phyloP scores from a whole-genome alignment of 2,888 invertebrate genomes.

The Aethes cnicana region DNA sequence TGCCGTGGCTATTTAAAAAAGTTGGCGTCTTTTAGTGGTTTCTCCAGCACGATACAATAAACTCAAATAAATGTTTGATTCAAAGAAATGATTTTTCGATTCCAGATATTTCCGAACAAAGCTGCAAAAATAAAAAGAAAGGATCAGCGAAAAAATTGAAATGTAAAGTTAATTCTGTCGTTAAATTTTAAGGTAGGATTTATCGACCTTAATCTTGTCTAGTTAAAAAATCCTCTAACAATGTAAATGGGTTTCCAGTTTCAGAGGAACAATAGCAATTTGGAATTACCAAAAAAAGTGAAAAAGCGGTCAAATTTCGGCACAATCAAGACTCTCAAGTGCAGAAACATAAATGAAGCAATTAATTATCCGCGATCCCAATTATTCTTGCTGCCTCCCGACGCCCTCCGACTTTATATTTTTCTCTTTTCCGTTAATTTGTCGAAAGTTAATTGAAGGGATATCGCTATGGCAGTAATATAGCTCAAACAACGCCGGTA shows the following conservation, averaged over 20 bases:
- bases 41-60: conserved; percentile 2
- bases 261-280: conserved; percentile 71
- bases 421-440: conserved; percentile 67
- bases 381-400: conserved; percentile 64
- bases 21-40: too few species aligned
- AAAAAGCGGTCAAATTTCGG: conserved; percentile 55
- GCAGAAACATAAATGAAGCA: conserved; percentile 82
- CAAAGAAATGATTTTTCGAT: neutral
- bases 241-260: conserved; percentile 39
- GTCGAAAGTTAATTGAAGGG: conserved; percentile 72
- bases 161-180: conserved; percentile 20
- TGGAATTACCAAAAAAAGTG: conserved; percentile 64
- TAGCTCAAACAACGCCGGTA: conserved; percentile 15
- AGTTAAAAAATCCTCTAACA: conserved; percentile 21
- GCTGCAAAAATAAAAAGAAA: conserved; percentile 16
- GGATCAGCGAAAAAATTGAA: conserved; percentile 17
- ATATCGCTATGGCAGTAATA: conserved; percentile 51
- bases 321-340: conserved; percentile 78
- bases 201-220: conserved; percentile 27
- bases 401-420: conserved; percentile 55
- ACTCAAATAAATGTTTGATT: conserved; percentile 7
- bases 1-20: conserved; percentile 17
- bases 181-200: conserved; percentile 21
- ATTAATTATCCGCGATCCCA: conserved; percentile 79
- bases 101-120: conserved; percentile 4